Evolutionary conservation across 2,888 invertebrate species (phyloP).

Genomic region (Philhelius pedissequus): DNA sequence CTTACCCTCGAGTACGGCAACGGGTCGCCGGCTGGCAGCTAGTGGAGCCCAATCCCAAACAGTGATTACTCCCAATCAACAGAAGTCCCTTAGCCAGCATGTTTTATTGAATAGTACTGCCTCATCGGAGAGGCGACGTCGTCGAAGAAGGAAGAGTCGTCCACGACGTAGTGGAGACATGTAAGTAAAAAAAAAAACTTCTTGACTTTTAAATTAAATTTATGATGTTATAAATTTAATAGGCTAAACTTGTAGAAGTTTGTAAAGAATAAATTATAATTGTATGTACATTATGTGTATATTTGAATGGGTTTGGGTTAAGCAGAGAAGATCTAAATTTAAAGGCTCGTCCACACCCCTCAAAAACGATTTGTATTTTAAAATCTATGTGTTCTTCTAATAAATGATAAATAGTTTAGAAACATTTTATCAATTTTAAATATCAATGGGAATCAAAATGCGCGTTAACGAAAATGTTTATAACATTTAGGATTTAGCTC

Average conservation of each 20-base stretch:
- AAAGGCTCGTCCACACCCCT: not conserved
- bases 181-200: slow-evolving; percentile 76
- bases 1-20: slow-evolving; percentile 75
- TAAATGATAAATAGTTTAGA: too few relatives aligned
- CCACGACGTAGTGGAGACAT: slow-evolving; percentile 75
- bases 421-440: too few relatives aligned
- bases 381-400: too few relatives aligned
- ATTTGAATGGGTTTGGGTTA: not conserved
- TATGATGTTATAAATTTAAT: not conserved
- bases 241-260: not conserved
- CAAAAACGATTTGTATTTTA: too few relatives aligned
- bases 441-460: too few relatives aligned
- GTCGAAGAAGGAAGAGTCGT: slow-evolving; percentile 77
- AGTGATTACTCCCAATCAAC: slow-evolving; percentile 66
- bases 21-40: slow-evolving; percentile 76
- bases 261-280: not conserved
- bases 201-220: not conserved
- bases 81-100: slow-evolving; percentile 77
- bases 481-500: too few relatives aligned
- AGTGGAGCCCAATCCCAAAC: slow-evolving; percentile 71
- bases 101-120: slow-evolving; percentile 77
- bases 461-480: too few relatives aligned
- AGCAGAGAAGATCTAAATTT: not conserved
- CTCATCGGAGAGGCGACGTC: slow-evolving; percentile 77
- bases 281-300: too few relatives aligned